Percentiles rank a stretch among this genome's conserved stretches.
These are phyloP conservation scores for Notothenia rossii DNA, from an alignment of 2,113 vertebrate species.

Conservation along the genomic window DNA sequence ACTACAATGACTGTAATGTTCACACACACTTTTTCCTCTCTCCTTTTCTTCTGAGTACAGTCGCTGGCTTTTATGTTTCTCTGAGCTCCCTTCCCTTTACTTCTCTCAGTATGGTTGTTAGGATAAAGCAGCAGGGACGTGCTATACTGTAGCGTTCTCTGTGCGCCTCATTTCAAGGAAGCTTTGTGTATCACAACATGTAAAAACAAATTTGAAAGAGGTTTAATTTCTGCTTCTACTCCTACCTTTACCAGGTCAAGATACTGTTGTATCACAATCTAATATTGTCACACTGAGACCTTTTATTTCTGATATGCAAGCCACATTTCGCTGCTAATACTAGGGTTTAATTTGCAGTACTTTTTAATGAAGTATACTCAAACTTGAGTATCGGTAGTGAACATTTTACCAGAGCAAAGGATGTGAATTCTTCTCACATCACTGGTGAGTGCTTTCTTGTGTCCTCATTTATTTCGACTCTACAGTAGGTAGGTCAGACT, in stretches of 20 bases:
- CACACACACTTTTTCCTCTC: constrained; percentile 37
- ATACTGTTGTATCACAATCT: not conserved
- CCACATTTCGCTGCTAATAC: too few relatives aligned
- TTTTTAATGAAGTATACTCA: not conserved
- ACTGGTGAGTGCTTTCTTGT: not conserved
- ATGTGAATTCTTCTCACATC: not conserved
- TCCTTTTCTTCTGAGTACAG: constrained; percentile 34
- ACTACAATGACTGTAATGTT: constrained; percentile 29
- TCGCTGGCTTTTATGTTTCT: not conserved
- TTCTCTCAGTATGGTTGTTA: not conserved
- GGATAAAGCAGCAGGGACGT: constrained; percentile 12
- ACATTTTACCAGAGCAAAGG: not conserved
- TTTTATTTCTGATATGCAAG: not conserved
- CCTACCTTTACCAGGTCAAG: not conserved
- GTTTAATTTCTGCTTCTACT: not conserved
- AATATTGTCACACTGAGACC: not conserved
- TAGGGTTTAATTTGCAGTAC: not conserved
- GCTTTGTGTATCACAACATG: not conserved
- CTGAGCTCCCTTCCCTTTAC: constrained; percentile 21
- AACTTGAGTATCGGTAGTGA: not conserved
- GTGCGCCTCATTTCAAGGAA: not conserved
- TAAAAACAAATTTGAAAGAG: not conserved
- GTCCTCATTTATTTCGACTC: constrained; percentile 41
- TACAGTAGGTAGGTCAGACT: constrained; percentile 54
- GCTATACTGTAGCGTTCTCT: not conserved